Evolutionary conservation across 2,113 vertebrate genomes (phyloP), one percentile per base, ranked within the genome.

Genomic region (Phrynocephalus versicolor): DNA sequence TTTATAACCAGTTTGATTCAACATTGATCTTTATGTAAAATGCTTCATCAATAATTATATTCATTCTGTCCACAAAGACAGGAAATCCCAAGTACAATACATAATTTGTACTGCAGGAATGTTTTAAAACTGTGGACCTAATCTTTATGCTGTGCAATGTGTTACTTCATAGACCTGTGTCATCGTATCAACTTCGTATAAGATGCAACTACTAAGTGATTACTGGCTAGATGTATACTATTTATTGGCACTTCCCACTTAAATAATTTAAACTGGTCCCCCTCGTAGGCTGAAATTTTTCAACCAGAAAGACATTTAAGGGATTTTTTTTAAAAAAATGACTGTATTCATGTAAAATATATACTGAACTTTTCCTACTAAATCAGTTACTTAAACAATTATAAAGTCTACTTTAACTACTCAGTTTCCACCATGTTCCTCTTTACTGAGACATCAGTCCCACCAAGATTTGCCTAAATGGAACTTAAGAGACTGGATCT

Each of bases 1-100:
- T 57, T 25, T 0, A 0, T 62, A 95, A 95, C 95, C 96, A 96
- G 96, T 96, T 94, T 96, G 96, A 96, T 94, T 96, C 95, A 86
- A 75, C 91, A 94, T 92, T 95, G 95, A 95, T 88, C 14, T 92
- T 92, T 91, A 94, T 3, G 5, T 39, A 79, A 77, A 90, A 70
- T 80, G 33, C 62, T 87, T 65, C 81, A 60, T 69, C 85, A 57
- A 57, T 0, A 83, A 69, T 74, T 69, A 35, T 83, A 30, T 76
- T 89, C 88, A 57, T 67, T 30, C 87, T 88, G 90, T 82, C 33
- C 33, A 67, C 79, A 30, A 80, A 83, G 85, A 77, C 0, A 85
- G 41, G 3, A 72, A 89, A 89, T 77, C 81, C 86, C 25, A 45
- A 3, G 57, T 67, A 88, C 57, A 74, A 35, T 62, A 72, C 0